Evolutionary conservation across 2,888 invertebrate genomes (phyloP).

Genomic region (Melinaea menophilus): DNA sequence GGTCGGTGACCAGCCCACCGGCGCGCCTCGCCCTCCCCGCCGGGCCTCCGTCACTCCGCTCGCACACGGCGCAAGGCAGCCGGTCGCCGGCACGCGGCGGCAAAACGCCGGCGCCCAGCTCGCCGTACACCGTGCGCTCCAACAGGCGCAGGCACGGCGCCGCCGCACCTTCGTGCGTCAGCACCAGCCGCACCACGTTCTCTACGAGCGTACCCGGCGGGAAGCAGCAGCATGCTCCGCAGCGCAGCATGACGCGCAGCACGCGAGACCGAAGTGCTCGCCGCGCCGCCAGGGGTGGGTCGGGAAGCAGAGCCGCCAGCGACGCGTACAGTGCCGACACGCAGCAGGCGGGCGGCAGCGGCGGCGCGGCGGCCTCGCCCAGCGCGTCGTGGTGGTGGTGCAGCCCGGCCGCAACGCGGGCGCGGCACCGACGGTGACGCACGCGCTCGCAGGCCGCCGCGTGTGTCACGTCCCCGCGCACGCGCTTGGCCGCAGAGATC

Average conservation of each 20-base stretch:
- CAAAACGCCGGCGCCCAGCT: constrained; percentile 73
- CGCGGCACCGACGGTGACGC: constrained; percentile 73
- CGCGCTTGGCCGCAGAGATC: constrained; percentile 75
- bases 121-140: constrained; percentile 78
- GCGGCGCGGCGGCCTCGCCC: constrained; percentile 65
- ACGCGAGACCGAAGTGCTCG: constrained; percentile 62
- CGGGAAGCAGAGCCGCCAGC: constrained; percentile 66
- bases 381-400: constrained; percentile 80
- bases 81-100: constrained; percentile 57
- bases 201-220: constrained; percentile 73
- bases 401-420: constrained; percentile 61
- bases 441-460: constrained; percentile 70
- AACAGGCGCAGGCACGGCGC: constrained; percentile 70
- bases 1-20: constrained; percentile 50
- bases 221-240: constrained; percentile 82
- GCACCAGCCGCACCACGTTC: constrained; percentile 69
- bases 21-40: constrained; percentile 51
- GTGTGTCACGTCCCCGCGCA: constrained; percentile 77
- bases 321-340: constrained; percentile 77
- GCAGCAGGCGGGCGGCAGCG: constrained; percentile 72
- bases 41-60: constrained; percentile 49
- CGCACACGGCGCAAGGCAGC: constrained; percentile 67
- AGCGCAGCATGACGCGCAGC: constrained; percentile 75
- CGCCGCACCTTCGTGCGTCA: constrained; percentile 59
- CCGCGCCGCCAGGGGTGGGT: constrained; percentile 60